Conservation (phyloP, 1,140 invertebrate species). For the Ganaspis sp. region DNA sequence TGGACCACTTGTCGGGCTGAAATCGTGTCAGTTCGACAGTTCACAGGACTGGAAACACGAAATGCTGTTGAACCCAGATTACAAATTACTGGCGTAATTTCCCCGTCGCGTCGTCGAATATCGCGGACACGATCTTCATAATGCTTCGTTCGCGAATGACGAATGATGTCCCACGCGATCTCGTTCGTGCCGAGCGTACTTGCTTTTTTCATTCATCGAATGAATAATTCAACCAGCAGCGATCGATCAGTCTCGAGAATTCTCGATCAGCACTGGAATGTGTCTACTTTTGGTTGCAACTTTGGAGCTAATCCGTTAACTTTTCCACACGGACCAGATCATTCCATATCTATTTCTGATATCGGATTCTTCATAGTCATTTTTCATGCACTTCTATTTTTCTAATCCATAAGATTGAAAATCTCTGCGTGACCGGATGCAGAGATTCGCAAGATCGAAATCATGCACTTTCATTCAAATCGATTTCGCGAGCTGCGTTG, state of each 20-base stretch:
- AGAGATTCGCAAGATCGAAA: constrained; percentile 52
- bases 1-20: constrained; percentile 32
- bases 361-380: neutral
- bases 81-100: constrained; percentile 60
- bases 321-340: constrained; percentile 35
- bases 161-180: constrained; percentile 48
- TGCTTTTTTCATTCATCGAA: constrained; percentile 34
- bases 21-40: constrained; percentile 43
- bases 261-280: constrained; percentile 30
- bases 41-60: constrained; percentile 18
- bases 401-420: constrained; percentile 34
- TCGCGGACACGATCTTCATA: constrained; percentile 55
- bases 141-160: constrained; percentile 46
- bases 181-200: constrained; percentile 28
- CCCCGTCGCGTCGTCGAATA: constrained; percentile 44
- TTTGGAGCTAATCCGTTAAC: constrained; percentile 39
- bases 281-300: constrained; percentile 33
- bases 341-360: constrained; percentile 21
- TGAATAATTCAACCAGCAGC: constrained; percentile 46
- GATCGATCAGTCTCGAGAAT: constrained; percentile 30
- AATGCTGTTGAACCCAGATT: constrained; percentile 27
- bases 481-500: constrained; percentile 6
- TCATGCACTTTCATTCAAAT: constrained; percentile 16
- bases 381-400: constrained; percentile 27
- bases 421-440: constrained; percentile 64